A percentile compares a stretch with the other conserved stretches of the same genome.
Evolutionary conservation across 2,888 invertebrate species (phyloP).

Genomic region (Acanthococcus lagerstroemiae): DNA sequence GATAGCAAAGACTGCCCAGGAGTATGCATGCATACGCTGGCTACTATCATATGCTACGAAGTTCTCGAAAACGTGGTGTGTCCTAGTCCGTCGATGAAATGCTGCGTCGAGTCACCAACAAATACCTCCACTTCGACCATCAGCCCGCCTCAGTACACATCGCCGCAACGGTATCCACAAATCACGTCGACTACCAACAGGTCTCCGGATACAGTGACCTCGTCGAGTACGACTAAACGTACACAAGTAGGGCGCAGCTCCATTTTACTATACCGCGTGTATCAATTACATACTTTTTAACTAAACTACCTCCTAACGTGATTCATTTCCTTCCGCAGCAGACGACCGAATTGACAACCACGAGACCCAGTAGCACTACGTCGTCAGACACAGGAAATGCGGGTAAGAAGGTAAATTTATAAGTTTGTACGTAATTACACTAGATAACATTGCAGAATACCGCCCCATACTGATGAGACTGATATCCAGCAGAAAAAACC

Average conservation of each 20-base stretch:
- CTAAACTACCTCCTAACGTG: neutral
- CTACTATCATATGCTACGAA: constrained; percentile 75
- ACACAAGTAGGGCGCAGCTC: constrained; percentile 3
- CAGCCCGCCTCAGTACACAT: constrained; percentile 10
- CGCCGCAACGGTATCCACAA: constrained; percentile 1
- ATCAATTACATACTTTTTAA: neutral
- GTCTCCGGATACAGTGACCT: constrained; percentile 4
- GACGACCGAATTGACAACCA: constrained; percentile 5
- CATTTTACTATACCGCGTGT: neutral
- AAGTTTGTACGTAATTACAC: constrained; percentile 8
- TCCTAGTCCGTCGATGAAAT: constrained; percentile 70
- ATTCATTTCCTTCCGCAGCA: neutral
- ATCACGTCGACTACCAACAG: constrained; percentile 6
- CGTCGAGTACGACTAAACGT: constrained; percentile 4
- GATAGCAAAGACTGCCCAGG: constrained; percentile 81
- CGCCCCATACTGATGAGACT: too few relatives aligned
- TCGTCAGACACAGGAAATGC: constrained; percentile 29
- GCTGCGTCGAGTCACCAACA: constrained; percentile 61
- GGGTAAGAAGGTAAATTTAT: constrained; percentile 34
- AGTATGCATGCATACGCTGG: constrained; percentile 73
- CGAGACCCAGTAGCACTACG: constrained; percentile 4
- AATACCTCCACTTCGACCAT: constrained; percentile 32
- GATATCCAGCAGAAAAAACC: too few relatives aligned
- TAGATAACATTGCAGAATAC: too few relatives aligned
- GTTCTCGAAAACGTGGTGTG: constrained; percentile 73